Evolutionary conservation across 2,797 vertebrate genomes (phyloP), one percentile per base, ranked within the genome.

Genomic region (Pagetopsis macropterus): DNA sequence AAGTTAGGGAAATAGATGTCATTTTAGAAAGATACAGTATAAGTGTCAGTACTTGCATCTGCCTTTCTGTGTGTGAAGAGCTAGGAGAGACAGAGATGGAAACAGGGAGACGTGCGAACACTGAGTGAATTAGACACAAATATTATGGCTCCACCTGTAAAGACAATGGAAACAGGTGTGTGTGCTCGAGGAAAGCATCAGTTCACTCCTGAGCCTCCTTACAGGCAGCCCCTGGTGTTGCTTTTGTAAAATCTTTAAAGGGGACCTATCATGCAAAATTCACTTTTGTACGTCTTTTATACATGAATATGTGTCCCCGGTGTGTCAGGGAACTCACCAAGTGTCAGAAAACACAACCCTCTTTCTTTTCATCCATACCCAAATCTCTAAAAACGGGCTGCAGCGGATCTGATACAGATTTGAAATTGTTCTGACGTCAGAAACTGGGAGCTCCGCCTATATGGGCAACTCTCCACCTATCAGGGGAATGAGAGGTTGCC

Each of bases 1-100:
- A 75, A 81, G 44, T 79, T 67, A 44, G 9, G 40, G 56, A 21
- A 72, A 50, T 3, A 54, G 33, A 50, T 48, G 51, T 71, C 2
- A 63, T 55, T 61, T 61, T 9, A 59, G 31, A 50, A 37, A 9
- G 50, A 46, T 27, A 27, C 27, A 27, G 27, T 27, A 27, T n/a
- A 19, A 31, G n/a, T 56, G 19, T 48, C 1, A 5, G 31, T 56
- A 3, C 2, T 27, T 67, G 5, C 14, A 50, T 68, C 48, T 63
- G 33, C 8, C 14, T 27, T 65, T 33, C 65, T 55, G 6, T 58
- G 15, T 37, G 63, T 54, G 23, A 56, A 13, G 33, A 50, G 27
- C 7, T 19, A 1, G 60, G 41, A 45, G 3, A 57, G 16, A 63
- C 14, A 33, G 48, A 50, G 12, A 40, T 27, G 12, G 12, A 54